A percentile compares a stretch with the other conserved stretches of the same genome.
Conservation (phyloP, 2,888 invertebrate genomes). For the Drosophila paramelanica region DNA sequence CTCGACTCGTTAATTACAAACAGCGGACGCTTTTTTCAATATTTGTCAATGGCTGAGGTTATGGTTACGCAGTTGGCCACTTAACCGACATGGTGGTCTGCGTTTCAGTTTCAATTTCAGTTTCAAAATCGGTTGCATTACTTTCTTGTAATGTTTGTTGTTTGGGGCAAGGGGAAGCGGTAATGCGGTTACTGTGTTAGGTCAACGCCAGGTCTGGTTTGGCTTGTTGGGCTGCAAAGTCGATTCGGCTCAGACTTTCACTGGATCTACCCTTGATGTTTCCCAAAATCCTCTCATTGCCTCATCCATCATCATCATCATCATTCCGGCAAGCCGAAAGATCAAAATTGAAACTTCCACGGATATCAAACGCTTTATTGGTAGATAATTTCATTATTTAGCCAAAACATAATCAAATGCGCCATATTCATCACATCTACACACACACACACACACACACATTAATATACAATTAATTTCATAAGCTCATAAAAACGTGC, state of each 20-base stretch:
- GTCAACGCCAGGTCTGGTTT: slow-evolving; percentile 42
- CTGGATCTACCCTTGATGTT: slow-evolving; percentile 7
- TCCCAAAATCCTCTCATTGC: slow-evolving; percentile 29
- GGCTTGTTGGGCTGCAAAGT: neutral
- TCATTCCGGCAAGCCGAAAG: slow-evolving; percentile 34
- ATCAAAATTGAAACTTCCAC: slow-evolving; percentile 46
- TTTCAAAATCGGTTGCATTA: slow-evolving; percentile 41
- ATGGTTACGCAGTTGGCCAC: slow-evolving; percentile 62
- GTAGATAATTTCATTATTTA: slow-evolving; percentile 77
- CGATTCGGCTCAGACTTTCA: slow-evolving; percentile 6
- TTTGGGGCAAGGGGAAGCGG: neutral
- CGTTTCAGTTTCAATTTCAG: neutral
- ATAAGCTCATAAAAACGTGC: slow-evolving; percentile 79
- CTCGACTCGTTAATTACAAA: slow-evolving; percentile 59
- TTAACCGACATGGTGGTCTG: slow-evolving; percentile 60
- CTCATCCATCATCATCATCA: slow-evolving; percentile 25
- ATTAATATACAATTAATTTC: slow-evolving; percentile 71
- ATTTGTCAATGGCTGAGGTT: slow-evolving; percentile 57
- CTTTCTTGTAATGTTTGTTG: slow-evolving; percentile 12
- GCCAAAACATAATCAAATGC: slow-evolving; percentile 76
- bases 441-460: slow-evolving; percentile 35
- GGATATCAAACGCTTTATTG: slow-evolving; percentile 66
- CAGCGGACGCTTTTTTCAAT: slow-evolving; percentile 55
- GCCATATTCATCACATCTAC: slow-evolving; percentile 68
- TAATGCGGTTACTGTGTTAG: slow-evolving; percentile 71